Conservation (phyloP, 2,888 invertebrate genomes). For the Hylaea fasciaria region DNA sequence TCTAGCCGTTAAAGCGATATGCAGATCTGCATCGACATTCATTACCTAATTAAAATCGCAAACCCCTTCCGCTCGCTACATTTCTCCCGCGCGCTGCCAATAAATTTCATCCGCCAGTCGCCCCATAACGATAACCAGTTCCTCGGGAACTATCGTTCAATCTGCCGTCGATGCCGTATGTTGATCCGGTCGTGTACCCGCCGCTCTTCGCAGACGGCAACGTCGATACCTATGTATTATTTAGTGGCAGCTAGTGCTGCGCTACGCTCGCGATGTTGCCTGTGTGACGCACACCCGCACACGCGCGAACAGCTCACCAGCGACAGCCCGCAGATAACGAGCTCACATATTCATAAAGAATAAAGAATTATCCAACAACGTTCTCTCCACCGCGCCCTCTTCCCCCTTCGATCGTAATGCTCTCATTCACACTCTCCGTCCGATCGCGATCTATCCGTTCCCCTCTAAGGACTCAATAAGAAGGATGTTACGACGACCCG, state of each 20-base stretch:
- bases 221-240: conserved; percentile 84
- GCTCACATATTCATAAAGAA: conserved; percentile 85
- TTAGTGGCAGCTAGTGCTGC: conserved; percentile 74
- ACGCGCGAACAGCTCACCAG: conserved; percentile 65
- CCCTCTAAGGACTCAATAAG: conserved; percentile 73
- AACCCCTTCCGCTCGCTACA: conserved; percentile 85
- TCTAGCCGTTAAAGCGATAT: conserved; percentile 83
- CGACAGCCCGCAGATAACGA: conserved; percentile 80
- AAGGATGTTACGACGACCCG: conserved; percentile 64
- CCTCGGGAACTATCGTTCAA: conserved; percentile 85
- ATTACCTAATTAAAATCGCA: conserved; percentile 85
- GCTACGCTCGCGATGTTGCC: conserved; percentile 51
- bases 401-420: conserved; percentile 73
- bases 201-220: conserved; percentile 80
- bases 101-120: conserved; percentile 85
- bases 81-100: conserved; percentile 84
- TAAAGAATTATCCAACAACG: conserved; percentile 80
- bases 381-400: conserved; percentile 64
- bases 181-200: conserved; percentile 85
- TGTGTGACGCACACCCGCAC: conserved; percentile 58
- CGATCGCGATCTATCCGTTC: conserved; percentile 82
- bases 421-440: conserved; percentile 82
- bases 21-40: conserved; percentile 85
- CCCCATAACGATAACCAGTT: conserved; percentile 85
- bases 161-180: conserved; percentile 84